A percentile compares a stretch with the other conserved stretches of the same genome.
phyloP scores from a whole-genome alignment of 2,888 invertebrate species.

The Coleophora deauratella region DNA sequence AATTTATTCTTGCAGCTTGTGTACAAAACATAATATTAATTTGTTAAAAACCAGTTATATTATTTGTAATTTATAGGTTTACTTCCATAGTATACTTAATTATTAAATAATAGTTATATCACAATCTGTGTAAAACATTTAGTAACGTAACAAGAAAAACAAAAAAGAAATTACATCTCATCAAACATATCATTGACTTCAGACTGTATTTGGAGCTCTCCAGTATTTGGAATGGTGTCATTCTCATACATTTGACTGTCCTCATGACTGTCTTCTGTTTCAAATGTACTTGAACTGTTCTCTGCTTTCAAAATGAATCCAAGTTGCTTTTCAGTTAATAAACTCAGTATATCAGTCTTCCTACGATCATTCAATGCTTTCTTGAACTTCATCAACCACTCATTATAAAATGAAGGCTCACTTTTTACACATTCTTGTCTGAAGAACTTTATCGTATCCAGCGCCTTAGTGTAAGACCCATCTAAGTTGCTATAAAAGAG shows the following conservation, averaged over 20 bases:
- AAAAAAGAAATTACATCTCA: constrained; percentile 37
- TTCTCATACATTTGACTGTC: constrained; percentile 60
- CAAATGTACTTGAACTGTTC: constrained; percentile 44
- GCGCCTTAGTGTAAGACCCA: constrained; percentile 46
- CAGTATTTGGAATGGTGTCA: constrained; percentile 51
- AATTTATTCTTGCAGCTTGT: too few relatives aligned
- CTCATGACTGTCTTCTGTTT: constrained; percentile 38
- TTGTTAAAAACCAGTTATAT: too few relatives aligned
- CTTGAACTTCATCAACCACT: constrained; percentile 54
- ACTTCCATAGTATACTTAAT: too few relatives aligned
- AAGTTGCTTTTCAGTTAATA: constrained; percentile 40
- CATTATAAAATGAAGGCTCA: constrained; percentile 50
- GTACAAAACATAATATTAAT: too few relatives aligned
- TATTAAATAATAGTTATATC: neutral
- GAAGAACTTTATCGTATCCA: constrained; percentile 45
- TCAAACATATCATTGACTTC: constrained; percentile 62
- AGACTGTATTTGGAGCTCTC: constrained; percentile 43
- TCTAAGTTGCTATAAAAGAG: constrained; percentile 50
- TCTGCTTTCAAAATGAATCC: constrained; percentile 51
- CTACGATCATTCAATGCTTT: constrained; percentile 34
- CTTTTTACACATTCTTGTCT: constrained; percentile 46
- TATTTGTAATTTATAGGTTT: too few relatives aligned
- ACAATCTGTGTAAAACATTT: neutral
- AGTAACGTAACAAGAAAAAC: constrained; percentile 2
- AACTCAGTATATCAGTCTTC: constrained; percentile 33